Percentiles rank a stretch among this genome's conserved stretches.
Conservation (phyloP, 2,888 invertebrate species). For the Tuberolachnus salignus region DNA sequence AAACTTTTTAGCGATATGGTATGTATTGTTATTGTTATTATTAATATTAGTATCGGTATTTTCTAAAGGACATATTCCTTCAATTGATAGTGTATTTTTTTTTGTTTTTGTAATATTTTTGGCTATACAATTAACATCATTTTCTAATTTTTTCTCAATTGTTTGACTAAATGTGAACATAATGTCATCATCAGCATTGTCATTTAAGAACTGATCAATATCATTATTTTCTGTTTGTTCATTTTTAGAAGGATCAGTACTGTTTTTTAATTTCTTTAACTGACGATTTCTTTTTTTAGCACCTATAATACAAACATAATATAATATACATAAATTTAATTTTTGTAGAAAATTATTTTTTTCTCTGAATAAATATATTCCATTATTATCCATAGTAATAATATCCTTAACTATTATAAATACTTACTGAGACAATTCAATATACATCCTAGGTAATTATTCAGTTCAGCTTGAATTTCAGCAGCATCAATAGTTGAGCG, state of each 20-base stretch:
- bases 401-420: no score
- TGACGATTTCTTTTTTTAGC: slow-evolving; percentile 30
- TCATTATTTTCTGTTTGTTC: slow-evolving; percentile 23
- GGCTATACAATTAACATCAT: not conserved
- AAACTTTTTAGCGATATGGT: slow-evolving; percentile 7
- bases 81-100: slow-evolving; percentile 6
- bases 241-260: not conserved
- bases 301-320: not conserved
- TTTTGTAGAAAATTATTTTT: no score
- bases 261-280: slow-evolving; percentile 15
- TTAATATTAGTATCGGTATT: not conserved
- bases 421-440: slow-evolving; percentile 47
- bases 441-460: slow-evolving; percentile 37
- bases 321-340: not conserved
- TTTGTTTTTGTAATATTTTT: not conserved
- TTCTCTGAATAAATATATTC: no score
- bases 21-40: slow-evolving; percentile 11
- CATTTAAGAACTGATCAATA: slow-evolving; percentile 11
- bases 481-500: not conserved
- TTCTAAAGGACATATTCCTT: slow-evolving; percentile 25
- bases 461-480: slow-evolving; percentile 16
- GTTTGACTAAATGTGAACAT: slow-evolving; percentile 36
- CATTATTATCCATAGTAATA: no score
- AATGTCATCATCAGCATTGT: slow-evolving; percentile 33
- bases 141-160: slow-evolving; percentile 19